Evolutionary conservation across 2,113 vertebrate genomes (phyloP).

Genomic region (Acrocephalus kingi): DNA sequence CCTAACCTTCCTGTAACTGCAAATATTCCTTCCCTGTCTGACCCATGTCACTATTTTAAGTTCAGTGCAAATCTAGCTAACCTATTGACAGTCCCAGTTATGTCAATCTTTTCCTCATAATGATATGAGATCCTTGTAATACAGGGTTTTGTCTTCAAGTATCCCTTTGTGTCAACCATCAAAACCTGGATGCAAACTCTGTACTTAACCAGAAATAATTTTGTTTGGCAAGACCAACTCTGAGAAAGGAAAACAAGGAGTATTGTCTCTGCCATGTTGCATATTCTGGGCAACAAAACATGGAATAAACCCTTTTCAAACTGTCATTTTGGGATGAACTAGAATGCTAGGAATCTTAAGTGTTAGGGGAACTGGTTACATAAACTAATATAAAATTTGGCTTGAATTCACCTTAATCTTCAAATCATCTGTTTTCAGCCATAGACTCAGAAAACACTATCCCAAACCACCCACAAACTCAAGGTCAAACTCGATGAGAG

Average conservation of each 20-base stretch:
- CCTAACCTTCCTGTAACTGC: background rate
- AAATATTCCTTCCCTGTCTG: background rate
- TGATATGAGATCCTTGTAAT: background rate
- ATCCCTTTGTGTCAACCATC: background rate
- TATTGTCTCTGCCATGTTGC: background rate
- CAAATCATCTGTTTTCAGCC: background rate
- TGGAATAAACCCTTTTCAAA: background rate
- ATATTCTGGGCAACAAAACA: background rate
- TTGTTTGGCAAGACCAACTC: background rate
- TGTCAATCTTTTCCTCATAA: background rate
- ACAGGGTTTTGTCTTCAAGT: background rate
- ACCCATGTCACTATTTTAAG: background rate
- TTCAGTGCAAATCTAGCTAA: background rate
- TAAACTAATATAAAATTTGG: background rate
- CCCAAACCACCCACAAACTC: background rate
- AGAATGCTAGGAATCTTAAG: background rate
- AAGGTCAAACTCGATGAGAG: conserved; percentile 3
- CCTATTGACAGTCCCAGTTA: background rate
- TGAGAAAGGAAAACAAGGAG: background rate
- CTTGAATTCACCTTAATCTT: background rate
- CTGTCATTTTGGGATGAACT: background rate
- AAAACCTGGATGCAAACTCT: background rate
- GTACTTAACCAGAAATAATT: background rate
- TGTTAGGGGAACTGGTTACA: background rate
- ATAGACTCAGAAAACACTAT: background rate